A percentile compares a stretch with the other conserved stretches of the same genome.
Conservation (phyloP, 2,888 invertebrate genomes). For the Oscheius sp. region DNA sequence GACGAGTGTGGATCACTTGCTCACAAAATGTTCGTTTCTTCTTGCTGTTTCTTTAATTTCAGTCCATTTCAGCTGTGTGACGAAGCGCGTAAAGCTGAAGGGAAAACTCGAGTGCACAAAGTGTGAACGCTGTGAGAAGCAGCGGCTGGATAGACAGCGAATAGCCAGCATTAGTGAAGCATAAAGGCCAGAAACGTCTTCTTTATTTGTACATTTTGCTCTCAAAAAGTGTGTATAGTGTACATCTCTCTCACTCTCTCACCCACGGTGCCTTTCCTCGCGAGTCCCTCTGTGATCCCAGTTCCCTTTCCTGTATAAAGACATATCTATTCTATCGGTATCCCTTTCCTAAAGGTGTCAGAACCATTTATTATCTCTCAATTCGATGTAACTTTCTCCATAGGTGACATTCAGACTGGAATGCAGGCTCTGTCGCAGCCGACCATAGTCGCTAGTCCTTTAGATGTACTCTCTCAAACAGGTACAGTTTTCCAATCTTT, state of each 20-base stretch:
- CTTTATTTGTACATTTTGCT: slow-evolving; percentile 25
- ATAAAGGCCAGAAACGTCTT: background rate
- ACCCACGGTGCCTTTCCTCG: slow-evolving; percentile 12
- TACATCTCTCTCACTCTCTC: background rate
- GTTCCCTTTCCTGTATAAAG: background rate
- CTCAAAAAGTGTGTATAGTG: background rate
- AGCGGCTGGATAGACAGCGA: slow-evolving; percentile 15
- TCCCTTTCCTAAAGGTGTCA: background rate
- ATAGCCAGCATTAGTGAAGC: slow-evolving; percentile 12
- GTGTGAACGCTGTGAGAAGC: slow-evolving; percentile 26
- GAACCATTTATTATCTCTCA: background rate
- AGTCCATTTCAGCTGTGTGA: slow-evolving; percentile 13
- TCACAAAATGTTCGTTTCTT: slow-evolving; percentile 39
- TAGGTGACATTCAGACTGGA: background rate
- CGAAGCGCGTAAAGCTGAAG: slow-evolving; percentile 14
- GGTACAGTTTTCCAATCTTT: background rate
- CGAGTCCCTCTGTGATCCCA: slow-evolving; percentile 22
- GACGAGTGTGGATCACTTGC: slow-evolving; percentile 58
- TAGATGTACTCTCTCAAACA: slow-evolving; percentile 28
- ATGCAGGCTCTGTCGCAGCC: slow-evolving; percentile 18
- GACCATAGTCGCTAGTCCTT: slow-evolving; percentile 8
- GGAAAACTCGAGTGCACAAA: slow-evolving; percentile 25
- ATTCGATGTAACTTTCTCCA: background rate
- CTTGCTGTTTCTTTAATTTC: background rate
- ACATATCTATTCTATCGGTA: background rate